A percentile compares a stretch with the other conserved stretches of the same genome.
These are phyloP conservation scores for Crocallis elinguaria DNA, from an alignment of 2,888 invertebrate species.

Conservation along the genomic window DNA sequence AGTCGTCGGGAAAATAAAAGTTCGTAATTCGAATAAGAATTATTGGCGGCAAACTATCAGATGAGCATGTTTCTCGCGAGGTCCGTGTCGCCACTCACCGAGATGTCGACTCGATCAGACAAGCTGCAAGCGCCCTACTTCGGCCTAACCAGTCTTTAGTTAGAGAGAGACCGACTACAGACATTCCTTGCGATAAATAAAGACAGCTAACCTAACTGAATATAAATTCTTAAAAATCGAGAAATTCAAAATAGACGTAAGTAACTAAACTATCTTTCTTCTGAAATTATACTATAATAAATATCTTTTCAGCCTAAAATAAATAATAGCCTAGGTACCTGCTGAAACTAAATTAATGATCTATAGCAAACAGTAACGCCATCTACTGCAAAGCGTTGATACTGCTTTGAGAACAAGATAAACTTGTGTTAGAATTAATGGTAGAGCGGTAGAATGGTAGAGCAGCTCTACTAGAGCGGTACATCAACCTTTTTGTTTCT, in stretches of 20 bases:
- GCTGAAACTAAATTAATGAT: no score
- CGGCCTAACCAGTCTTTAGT: constrained; percentile 70
- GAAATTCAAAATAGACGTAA: background rate
- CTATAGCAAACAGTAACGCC: constrained; percentile 27
- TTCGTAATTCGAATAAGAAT: constrained; percentile 57
- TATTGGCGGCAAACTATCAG: constrained; percentile 79
- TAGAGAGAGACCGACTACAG: constrained; percentile 66
- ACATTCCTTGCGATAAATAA: constrained; percentile 46
- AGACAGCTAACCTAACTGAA: constrained; percentile 40
- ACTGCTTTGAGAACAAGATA: constrained; percentile 7
- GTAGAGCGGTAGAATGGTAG: background rate
- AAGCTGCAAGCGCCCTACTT: constrained; percentile 78
- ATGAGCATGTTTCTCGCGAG: constrained; percentile 77
- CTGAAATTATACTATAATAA: no score
- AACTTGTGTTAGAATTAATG: background rate
- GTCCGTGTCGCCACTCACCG: constrained; percentile 78
- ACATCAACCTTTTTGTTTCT: background rate
- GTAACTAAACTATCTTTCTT: no score
- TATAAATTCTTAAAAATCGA: background rate
- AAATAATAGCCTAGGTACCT: no score
- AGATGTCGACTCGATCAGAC: constrained; percentile 77
- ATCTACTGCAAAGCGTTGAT: constrained; percentile 13
- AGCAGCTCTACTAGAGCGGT: background rate
- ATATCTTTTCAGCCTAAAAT: no score
- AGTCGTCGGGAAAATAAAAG: constrained; percentile 43